These are phyloP conservation scores for Misgurnus anguillicaudatus DNA, from an alignment of 2,113 vertebrate species.

Conservation along the genomic window DNA sequence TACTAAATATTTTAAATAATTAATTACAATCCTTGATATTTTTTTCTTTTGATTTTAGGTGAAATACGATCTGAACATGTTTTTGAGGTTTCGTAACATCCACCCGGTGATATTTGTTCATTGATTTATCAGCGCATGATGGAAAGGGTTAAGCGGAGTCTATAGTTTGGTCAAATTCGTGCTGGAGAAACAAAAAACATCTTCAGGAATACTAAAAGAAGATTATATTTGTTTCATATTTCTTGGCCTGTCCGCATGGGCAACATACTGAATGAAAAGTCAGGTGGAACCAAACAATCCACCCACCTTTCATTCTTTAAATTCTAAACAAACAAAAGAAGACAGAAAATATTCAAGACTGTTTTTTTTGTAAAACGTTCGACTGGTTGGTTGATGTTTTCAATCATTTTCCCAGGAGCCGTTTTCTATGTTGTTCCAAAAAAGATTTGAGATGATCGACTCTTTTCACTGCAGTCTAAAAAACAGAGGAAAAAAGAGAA, in stretches of 20 bases:
- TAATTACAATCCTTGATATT: neutral
- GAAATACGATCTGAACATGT: neutral
- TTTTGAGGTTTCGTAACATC: neutral
- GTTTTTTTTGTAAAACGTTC: no score
- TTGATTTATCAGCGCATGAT: neutral
- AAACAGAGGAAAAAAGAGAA: neutral
- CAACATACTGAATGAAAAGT: neutral
- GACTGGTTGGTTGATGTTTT: neutral
- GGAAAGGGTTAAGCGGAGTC: slow-evolving; percentile 11
- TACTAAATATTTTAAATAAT: no score
- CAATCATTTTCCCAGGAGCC: slow-evolving; percentile 76
- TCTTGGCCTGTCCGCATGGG: slow-evolving; percentile 22
- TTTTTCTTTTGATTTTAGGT: slow-evolving; percentile 1
- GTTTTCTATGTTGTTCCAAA: slow-evolving; percentile 83
- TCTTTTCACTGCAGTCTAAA: slow-evolving; percentile 83
- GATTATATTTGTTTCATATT: neutral
- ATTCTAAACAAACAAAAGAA: slow-evolving; percentile 3
- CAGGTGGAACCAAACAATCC: no score
- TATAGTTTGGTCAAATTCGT: no score
- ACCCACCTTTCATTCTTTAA: neutral
- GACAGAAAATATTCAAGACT: neutral
- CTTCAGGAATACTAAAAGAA: slow-evolving; percentile 8
- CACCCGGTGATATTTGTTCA: neutral
- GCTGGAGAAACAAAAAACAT: no score
- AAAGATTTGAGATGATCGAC: slow-evolving; percentile 86